Percentiles rank a stretch among this genome's conserved stretches.
phyloP scores from a whole-genome alignment of 1,140 invertebrate genomes.

The Brachionus koreanus region DNA sequence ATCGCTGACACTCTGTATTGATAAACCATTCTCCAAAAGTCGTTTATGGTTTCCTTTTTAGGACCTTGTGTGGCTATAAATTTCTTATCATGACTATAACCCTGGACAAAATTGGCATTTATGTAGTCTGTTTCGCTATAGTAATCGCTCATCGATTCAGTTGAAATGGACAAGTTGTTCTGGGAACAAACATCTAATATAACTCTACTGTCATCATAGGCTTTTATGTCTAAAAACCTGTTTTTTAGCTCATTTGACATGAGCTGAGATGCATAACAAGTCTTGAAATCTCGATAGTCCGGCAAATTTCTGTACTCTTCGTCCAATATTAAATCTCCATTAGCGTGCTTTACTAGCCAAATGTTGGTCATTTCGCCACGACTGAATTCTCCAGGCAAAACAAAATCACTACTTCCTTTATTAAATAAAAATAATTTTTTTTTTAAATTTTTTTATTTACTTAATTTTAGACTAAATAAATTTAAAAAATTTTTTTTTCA shows the following conservation, averaged over 20 bases:
- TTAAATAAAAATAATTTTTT: too few relatives aligned
- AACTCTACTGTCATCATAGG: conserved; percentile 35
- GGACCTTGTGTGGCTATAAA: conserved; percentile 97
- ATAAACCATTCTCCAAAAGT: conserved; percentile 97
- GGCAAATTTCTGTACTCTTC: conserved; percentile 44
- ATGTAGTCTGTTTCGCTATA: conserved; percentile 71
- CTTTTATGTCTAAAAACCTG: conserved; percentile 36
- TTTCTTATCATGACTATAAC: conserved; percentile 92
- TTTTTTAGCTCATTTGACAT: conserved; percentile 20
- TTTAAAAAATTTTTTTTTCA: too few relatives aligned
- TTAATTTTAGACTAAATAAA: too few relatives aligned
- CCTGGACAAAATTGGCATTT: conserved; percentile 95
- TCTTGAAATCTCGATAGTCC: conserved; percentile 21
- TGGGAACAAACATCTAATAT: neutral
- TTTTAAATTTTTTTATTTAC: neutral
- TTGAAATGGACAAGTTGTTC: conserved; percentile 21
- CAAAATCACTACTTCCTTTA: conserved; percentile 15
- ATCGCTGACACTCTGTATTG: conserved; percentile 82
- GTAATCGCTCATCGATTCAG: neutral
- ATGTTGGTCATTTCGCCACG: conserved; percentile 34
- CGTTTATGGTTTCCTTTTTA: conserved; percentile 80
- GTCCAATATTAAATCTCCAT: conserved; percentile 41
- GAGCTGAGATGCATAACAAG: neutral
- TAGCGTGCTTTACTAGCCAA: conserved; percentile 36
- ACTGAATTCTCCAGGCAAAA: conserved; percentile 19